Percentiles rank a stretch among this genome's conserved stretches.
phyloP scores from a whole-genome alignment of 2,113 vertebrate species.

The Camelus bactrianus region DNA sequence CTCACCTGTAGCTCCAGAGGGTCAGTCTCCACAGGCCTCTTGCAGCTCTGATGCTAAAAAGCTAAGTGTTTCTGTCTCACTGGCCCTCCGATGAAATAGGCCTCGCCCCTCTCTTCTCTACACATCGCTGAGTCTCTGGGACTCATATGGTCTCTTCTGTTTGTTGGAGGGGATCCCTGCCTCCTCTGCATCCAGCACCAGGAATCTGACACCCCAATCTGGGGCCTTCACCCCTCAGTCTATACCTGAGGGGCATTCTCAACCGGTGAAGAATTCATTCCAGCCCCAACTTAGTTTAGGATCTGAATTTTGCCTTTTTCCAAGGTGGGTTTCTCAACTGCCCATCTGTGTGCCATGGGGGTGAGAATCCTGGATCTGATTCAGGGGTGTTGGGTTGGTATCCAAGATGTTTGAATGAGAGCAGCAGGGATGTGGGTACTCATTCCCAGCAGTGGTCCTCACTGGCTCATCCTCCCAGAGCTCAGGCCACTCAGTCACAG shows the following conservation, averaged over 20 bases:
- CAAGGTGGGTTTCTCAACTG: neutral
- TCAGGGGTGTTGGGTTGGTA: neutral
- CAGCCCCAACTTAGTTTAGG: neutral
- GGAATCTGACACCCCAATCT: neutral
- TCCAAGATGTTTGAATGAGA: neutral
- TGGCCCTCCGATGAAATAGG: neutral
- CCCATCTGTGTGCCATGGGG: neutral
- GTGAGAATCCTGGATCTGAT: neutral
- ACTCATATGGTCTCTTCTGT: rapidly evolving
- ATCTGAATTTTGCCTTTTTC: neutral
- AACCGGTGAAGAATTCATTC: neutral
- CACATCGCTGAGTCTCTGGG: neutral
- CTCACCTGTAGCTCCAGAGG: neutral
- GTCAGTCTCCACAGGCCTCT: neutral
- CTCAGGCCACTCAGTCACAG: neutral
- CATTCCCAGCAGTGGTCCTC: neutral
- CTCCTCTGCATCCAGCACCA: neutral
- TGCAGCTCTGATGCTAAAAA: neutral
- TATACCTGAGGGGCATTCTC: neutral
- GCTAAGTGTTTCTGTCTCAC: neutral
- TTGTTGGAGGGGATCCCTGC: neutral
- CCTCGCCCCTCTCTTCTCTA: neutral
- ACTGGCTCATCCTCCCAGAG: neutral
- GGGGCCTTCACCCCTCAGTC: neutral
- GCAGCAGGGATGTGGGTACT: neutral